Base-by-base conservation (phyloP, 2,113 vertebrate genomes). In the Arizona elegans region DNA sequence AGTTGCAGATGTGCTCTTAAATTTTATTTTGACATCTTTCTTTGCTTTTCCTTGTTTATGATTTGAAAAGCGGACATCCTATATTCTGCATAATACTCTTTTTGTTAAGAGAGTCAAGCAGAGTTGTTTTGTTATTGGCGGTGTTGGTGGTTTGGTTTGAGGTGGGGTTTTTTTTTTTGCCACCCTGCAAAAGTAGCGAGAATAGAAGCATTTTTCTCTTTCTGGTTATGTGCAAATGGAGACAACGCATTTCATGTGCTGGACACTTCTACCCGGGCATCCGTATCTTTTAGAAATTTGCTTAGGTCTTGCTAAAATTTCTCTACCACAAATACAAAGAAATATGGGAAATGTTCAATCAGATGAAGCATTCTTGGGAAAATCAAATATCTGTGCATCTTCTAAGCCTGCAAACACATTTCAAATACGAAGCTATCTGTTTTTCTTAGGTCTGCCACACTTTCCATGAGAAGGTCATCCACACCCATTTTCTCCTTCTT, bases 1-100 rank as follows among this genome's bases (percentile, higher is more conserved):
- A 95, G 91, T 94, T 97, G 93, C 97, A 97, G 96, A 96, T 97
- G 96, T 96, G 96, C 93, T 90, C 94, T 96, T 92, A 85, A 59
- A 38, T 75, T 59, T 93, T 85, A 52, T 90, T 94, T 92, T 86
- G 95, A 95, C 96, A 96, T 97, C 97, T 97, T 96, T 97, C 24
- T 92, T 97, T 96, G 89, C 92, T 96, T 95, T 92, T 85, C 87
- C 17, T 90, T 94, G 92, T 85, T 90, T 23, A 91, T 94, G 58
- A 58, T 95, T 97, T 96, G 91, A 89, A 95, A 89, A 88, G 89
- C 59, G 90, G 85, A 87, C n/a, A 92, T 94, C 95, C 94, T 81
- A 29, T 58, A 38, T 86, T 56, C 15, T 92, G n/a, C 26, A 43
- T 23, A 53, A 5, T 5, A 65, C 11, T 65, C 62, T 19, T 75